Conservation (phyloP, 2,113 vertebrate species). For the Scopus umbretta region DNA sequence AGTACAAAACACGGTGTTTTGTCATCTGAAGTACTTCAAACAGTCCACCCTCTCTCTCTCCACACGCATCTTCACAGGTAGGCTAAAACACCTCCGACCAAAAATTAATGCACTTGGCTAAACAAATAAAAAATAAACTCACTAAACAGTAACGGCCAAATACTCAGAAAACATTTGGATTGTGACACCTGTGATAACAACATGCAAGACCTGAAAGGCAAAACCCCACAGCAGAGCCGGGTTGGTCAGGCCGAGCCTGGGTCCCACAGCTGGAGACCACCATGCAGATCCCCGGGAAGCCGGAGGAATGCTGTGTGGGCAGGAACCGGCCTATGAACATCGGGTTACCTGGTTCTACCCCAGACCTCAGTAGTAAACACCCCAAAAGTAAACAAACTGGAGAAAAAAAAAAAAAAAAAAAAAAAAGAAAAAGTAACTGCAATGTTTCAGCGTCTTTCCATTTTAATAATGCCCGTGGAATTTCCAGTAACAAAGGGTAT, state of each 20-base stretch:
- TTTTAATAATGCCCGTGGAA: background rate
- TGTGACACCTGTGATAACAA: background rate
- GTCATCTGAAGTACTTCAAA: background rate
- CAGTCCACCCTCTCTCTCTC: background rate
- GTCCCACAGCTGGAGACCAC: background rate
- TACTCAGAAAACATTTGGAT: background rate
- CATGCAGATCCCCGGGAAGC: background rate
- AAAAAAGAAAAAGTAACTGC: too few species aligned
- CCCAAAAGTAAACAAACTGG: background rate
- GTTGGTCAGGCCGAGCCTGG: background rate
- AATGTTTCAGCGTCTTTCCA: background rate
- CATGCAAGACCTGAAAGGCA: background rate
- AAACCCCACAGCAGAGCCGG: background rate
- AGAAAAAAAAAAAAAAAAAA: too few species aligned
- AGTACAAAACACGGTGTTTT: background rate
- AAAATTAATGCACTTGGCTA: background rate
- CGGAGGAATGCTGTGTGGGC: background rate
- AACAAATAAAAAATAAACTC: background rate
- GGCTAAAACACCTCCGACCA: background rate
- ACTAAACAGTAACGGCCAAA: background rate
- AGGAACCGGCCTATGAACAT: background rate
- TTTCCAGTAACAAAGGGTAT: constrained; percentile 25
- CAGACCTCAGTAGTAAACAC: background rate
- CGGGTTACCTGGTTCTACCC: background rate
- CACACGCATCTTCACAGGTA: background rate